These are phyloP conservation scores for Trichonephila inaurata DNA, from an alignment of 1,140 invertebrate genomes.

Conservation along the genomic window DNA sequence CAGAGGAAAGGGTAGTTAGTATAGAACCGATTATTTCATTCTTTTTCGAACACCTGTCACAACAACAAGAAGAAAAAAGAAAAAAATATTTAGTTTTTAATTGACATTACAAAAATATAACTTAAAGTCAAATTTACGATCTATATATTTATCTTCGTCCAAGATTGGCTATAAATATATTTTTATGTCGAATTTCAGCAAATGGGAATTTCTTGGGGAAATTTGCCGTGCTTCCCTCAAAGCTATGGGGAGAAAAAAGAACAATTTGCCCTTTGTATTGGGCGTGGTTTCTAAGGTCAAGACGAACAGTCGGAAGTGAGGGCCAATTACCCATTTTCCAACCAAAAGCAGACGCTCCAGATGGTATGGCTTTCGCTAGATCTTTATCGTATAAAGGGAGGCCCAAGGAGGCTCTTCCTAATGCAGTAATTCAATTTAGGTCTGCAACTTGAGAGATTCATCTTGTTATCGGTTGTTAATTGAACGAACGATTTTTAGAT, in stretches of 20 bases:
- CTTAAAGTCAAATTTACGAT: background rate
- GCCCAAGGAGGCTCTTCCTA: background rate
- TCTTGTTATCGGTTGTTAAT: conserved; percentile 38
- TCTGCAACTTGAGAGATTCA: conserved; percentile 37
- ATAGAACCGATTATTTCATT: too few species aligned
- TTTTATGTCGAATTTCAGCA: background rate
- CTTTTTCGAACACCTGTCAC: too few species aligned
- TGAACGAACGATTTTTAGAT: background rate
- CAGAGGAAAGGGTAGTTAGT: too few species aligned
- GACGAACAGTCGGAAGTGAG: conserved; percentile 24
- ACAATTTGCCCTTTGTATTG: background rate
- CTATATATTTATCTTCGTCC: background rate
- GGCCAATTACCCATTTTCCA: conserved; percentile 60
- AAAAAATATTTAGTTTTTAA: too few species aligned
- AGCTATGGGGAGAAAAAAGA: background rate
- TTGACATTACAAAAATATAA: too few species aligned
- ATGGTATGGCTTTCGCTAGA: conserved; percentile 20
- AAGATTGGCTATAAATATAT: conserved; percentile 10
- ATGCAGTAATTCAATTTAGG: conserved; percentile 51
- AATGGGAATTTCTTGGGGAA: background rate
- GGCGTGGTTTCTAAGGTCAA: conserved; percentile 53
- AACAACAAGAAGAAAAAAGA: too few species aligned
- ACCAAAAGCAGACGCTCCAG: conserved; percentile 41
- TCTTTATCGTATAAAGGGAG: conserved; percentile 46
- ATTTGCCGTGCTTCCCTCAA: conserved; percentile 9